Base-by-base conservation (phyloP, 2,797 vertebrate genomes). In the Anabacerthia variegaticeps region DNA sequence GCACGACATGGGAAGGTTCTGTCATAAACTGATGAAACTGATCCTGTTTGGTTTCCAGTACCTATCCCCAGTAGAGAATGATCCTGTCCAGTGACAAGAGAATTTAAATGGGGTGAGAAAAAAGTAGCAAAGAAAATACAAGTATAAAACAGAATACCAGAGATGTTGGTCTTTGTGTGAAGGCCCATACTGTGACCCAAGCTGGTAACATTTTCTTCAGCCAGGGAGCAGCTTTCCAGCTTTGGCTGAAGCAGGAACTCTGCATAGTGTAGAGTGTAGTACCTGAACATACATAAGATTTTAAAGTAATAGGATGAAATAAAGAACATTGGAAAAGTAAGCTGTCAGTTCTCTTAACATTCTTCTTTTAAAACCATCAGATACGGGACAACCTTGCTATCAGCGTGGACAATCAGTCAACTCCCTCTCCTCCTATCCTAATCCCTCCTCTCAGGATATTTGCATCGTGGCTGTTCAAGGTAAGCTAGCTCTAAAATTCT, bases 391-490 rank as follows among this genome's bases (percentile, higher is more conserved):
- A 99, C 95, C 98, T 99, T 13, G 99, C 99, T 46, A 98, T 99
- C 93, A 99, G 99, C 63, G 96, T 98, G 96, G 99, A 99, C 97
- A 99, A 99, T 96, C 99, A 99, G 95, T 99, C 98, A 26, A 99
- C 99, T 91, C 98, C 99, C 13, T 98, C 98, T 62, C 99, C 98
- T 93, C 99, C 99, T 0, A 39, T 98, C 92, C 98, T 99, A 95
- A 99, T 99, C 96, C 99, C 99, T 84, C 99, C 99, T 59, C 99
- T 99, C 84, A 98, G 99, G 97, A 99, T 99, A 98, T 98, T 99
- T 97, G 99, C 99, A 10, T 99, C 99, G 6, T 99, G 99, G 99
- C 98, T 99, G 28, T 99, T 99, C 97, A 99, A 98, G 98, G 99
- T 99, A 97, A 97, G 95, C 91, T 63, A 32, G 74, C 76, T 63